phyloP scores from a whole-genome alignment of 2,797 vertebrate species.

The Malacoraja senta region DNA sequence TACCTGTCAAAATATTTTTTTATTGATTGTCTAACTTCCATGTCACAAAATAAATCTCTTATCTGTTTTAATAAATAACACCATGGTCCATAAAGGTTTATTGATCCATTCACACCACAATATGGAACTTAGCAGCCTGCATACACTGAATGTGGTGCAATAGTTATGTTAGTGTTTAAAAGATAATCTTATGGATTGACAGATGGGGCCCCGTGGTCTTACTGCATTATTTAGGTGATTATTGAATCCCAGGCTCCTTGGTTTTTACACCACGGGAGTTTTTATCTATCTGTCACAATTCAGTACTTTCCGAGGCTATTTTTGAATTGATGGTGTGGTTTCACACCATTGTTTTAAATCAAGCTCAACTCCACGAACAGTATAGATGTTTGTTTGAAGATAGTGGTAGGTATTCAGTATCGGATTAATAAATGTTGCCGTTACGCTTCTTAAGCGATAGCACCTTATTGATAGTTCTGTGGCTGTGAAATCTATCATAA shows the following conservation, averaged over 20 bases:
- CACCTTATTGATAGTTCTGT: neutral
- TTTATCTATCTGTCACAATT: neutral
- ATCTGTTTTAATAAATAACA: neutral
- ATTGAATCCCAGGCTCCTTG: neutral
- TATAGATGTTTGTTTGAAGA: neutral
- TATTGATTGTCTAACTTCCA: neutral
- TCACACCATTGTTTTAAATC: neutral
- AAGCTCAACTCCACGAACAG: neutral
- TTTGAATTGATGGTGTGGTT: neutral
- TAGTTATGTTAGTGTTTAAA: neutral
- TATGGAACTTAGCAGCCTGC: neutral
- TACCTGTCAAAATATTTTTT: neutral
- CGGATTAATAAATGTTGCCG: neutral
- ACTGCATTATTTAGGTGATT: neutral
- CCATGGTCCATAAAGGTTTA: neutral
- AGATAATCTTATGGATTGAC: neutral
- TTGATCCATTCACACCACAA: neutral
- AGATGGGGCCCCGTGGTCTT: neutral
- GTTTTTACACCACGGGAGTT: neutral
- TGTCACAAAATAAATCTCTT: neutral
- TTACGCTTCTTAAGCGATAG: neutral
- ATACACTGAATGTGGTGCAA: neutral
- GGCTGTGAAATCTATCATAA: neutral
- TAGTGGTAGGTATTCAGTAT: neutral
- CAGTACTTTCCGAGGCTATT: neutral